A percentile compares a stretch with the other conserved stretches of the same genome.
Evolutionary conservation across 2,888 invertebrate species (phyloP).

Genomic region (Mythimna ferrago): DNA sequence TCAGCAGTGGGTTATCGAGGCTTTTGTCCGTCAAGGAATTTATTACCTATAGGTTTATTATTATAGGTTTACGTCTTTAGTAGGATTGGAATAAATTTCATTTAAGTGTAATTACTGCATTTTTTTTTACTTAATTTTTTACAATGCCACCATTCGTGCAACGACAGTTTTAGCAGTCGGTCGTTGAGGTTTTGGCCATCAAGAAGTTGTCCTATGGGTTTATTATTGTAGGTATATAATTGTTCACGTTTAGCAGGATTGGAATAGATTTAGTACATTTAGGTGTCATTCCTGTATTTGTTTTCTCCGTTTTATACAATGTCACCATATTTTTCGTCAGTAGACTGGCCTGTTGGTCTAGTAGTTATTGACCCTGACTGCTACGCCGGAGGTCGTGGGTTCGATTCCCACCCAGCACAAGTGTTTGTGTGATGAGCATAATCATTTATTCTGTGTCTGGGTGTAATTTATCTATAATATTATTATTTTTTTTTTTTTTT

Average conservation of each 20-base stretch:
- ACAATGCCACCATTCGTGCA: not conserved
- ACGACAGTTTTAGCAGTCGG: not conserved
- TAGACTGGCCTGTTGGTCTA: too few relatives aligned
- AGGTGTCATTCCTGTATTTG: not conserved
- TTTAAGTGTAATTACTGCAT: not conserved
- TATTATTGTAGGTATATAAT: not conserved
- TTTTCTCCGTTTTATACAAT: not conserved
- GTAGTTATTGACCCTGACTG: too few relatives aligned
- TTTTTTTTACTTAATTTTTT: not conserved
- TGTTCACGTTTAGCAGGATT: conserved; percentile 49
- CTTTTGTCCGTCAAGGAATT: not conserved
- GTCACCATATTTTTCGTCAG: not conserved
- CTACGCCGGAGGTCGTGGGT: too few relatives aligned
- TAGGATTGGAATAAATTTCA: conserved; percentile 52
- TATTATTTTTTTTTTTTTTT: too few relatives aligned
- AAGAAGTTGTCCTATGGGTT: too few relatives aligned
- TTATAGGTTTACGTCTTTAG: conserved; percentile 22
- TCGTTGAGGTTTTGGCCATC: not conserved
- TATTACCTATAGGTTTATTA: not conserved
- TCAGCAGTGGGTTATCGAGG: not conserved
- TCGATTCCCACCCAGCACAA: too few relatives aligned
- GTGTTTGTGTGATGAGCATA: too few relatives aligned
- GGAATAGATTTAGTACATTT: conserved; percentile 23
- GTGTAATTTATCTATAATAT: too few relatives aligned
- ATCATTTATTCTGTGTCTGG: too few relatives aligned